Conservation (phyloP, 2,888 invertebrate species). For the Stenichneumon culpator region DNA sequence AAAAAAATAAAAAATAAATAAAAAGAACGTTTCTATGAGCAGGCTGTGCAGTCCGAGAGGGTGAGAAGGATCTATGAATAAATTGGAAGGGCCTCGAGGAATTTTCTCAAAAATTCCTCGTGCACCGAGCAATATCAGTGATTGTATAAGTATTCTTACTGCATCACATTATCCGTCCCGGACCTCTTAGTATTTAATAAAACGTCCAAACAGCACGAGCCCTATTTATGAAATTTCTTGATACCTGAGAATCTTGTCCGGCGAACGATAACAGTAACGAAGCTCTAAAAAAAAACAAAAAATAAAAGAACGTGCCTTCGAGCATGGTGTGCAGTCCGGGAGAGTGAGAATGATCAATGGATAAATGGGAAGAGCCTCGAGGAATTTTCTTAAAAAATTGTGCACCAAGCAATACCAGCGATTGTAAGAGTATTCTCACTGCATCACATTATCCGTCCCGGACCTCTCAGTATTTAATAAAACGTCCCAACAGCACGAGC, state of each 20-base stretch:
- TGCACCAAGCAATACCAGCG: too few relatives aligned
- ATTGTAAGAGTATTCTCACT: too few relatives aligned
- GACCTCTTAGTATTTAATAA: too few relatives aligned
- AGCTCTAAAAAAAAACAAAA: not conserved
- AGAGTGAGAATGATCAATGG: constrained; percentile 55
- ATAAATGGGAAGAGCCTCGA: constrained; percentile 64
- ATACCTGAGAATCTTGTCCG: not conserved
- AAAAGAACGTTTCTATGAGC: not conserved
- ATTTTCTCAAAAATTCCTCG: not conserved
- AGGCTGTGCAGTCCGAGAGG: constrained; percentile 35
- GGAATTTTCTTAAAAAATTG: constrained; percentile 57
- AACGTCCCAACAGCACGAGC: not conserved
- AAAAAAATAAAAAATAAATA: not conserved
- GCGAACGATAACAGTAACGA: not conserved
- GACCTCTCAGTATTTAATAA: too few relatives aligned
- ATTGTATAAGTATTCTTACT: too few relatives aligned
- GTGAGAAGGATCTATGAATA: constrained; percentile 52
- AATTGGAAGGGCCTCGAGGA: constrained; percentile 63
- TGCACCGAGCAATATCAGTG: too few relatives aligned
- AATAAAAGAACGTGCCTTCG: not conserved
- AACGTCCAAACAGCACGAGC: not conserved
- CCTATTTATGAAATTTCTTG: not conserved
- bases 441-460: too few relatives aligned
- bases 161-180: too few relatives aligned
- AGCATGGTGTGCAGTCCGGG: constrained; percentile 40